Conservation (phyloP, 2,113 vertebrate genomes). For the Rhodinocichla rosea region DNA sequence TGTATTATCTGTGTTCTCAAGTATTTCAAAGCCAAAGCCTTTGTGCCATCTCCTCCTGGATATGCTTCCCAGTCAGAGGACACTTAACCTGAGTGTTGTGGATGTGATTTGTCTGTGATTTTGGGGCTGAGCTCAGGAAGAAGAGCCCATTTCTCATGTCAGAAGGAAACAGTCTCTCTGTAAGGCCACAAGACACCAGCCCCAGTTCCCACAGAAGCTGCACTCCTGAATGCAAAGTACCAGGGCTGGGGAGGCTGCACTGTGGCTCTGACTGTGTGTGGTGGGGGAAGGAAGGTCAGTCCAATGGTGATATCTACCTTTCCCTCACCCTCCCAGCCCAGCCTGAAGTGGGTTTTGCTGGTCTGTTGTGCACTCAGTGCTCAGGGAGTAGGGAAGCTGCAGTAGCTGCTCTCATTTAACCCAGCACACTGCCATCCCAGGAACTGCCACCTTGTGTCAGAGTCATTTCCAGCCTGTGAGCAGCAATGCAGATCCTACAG, state of each 20-base stretch:
- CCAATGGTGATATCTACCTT: neutral
- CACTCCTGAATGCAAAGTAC: neutral
- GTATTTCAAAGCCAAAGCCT: neutral
- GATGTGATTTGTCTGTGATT: neutral
- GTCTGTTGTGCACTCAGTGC: neutral
- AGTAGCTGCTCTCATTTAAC: conserved; percentile 11
- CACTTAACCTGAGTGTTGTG: neutral
- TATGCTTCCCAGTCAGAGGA: neutral
- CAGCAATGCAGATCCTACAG: neutral
- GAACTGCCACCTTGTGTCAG: neutral
- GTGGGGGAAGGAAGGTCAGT: neutral
- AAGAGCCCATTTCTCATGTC: neutral
- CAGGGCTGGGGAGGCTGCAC: neutral
- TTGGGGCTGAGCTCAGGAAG: neutral
- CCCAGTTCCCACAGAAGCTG: neutral
- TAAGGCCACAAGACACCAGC: neutral
- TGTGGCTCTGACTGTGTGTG: neutral
- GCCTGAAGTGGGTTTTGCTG: neutral
- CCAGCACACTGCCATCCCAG: neutral
- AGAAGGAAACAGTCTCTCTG: neutral
- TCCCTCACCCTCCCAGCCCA: neutral
- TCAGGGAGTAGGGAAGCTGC: neutral
- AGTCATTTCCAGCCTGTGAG: conserved; percentile 5
- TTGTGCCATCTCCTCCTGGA: neutral
- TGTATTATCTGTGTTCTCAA: neutral